phyloP scores from a whole-genome alignment of 2,888 invertebrate species.

The Pammene fasciana region DNA sequence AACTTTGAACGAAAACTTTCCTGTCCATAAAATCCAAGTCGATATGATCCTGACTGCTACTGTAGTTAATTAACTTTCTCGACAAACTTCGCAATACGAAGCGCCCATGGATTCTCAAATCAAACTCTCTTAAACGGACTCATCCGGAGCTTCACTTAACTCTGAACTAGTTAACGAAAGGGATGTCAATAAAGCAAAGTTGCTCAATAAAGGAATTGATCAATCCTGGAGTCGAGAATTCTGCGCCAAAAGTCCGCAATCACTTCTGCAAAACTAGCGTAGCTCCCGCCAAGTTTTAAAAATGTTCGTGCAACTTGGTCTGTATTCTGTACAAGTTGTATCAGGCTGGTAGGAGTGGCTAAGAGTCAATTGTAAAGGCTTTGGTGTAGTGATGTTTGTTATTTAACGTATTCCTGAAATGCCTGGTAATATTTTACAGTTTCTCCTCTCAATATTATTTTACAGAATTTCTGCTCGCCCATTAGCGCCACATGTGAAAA shows the following conservation, averaged over 20 bases:
- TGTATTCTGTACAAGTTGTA: constrained; percentile 37
- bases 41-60: background rate
- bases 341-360: constrained; percentile 51
- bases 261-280: constrained; percentile 31
- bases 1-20: background rate
- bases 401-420: too few species aligned
- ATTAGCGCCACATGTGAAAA: too few species aligned
- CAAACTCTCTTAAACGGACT: constrained; percentile 16
- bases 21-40: background rate
- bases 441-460: too few species aligned
- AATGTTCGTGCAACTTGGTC: constrained; percentile 32
- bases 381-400: constrained; percentile 40
- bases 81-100: constrained; percentile 8
- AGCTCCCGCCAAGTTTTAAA: constrained; percentile 33
- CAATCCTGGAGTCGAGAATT: constrained; percentile 21
- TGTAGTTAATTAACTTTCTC: background rate
- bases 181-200: constrained; percentile 35
- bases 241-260: constrained; percentile 32
- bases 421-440: too few species aligned
- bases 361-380: constrained; percentile 57
- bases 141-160: constrained; percentile 23
- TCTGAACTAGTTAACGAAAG: constrained; percentile 28
- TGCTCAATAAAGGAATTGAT: constrained; percentile 34
- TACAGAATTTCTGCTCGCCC: too few species aligned
- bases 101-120: constrained; percentile 16